These are phyloP conservation scores for Callyntrura guangdongensis DNA, from an alignment of 2,888 invertebrate species.

Conservation along the genomic window DNA sequence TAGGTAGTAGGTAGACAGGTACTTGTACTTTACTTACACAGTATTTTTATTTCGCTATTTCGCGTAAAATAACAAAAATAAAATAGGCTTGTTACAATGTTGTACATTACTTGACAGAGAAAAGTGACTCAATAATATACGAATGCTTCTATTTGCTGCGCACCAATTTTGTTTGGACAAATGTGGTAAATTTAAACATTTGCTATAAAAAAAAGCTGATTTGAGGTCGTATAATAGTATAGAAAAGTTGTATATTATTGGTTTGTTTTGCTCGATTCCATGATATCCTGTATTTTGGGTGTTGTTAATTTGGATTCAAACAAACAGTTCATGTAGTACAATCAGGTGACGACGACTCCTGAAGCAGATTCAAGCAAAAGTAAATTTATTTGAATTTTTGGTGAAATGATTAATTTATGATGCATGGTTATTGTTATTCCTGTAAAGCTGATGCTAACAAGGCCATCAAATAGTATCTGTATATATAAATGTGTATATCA, in stretches of 20 bases:
- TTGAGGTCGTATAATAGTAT: neutral
- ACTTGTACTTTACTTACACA: no score
- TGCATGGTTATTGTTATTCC: no score
- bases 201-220: neutral
- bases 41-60: neutral
- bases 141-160: neutral
- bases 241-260: neutral
- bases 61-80: neutral
- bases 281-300: neutral
- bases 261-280: neutral
- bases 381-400: no score
- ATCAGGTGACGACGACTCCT: no score
- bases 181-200: neutral
- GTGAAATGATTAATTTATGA: no score
- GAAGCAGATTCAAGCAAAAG: no score
- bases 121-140: neutral
- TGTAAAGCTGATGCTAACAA: no score
- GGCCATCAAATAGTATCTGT: no score
- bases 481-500: no score
- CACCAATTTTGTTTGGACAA: neutral
- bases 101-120: no score
- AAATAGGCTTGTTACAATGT: no score
- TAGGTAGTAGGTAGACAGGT: no score
- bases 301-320: slow-evolving; percentile 8
- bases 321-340: neutral